These are phyloP conservation scores for Masticophis lateralis DNA, from an alignment of 2,797 vertebrate genomes.

Conservation along the genomic window DNA sequence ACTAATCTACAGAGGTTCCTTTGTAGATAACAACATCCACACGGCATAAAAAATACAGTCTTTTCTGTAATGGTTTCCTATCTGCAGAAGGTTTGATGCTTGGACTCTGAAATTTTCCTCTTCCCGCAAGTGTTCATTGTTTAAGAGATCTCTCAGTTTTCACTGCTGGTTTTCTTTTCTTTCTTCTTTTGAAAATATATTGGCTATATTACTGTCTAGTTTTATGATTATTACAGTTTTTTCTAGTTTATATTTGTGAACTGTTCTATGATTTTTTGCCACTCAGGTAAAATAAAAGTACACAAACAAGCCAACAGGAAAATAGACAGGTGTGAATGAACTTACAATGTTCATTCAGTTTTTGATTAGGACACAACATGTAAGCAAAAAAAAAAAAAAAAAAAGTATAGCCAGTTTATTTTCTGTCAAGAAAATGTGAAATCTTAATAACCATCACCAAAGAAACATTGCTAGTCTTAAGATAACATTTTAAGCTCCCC, in stretches of 20 bases:
- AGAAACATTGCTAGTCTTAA: neutral
- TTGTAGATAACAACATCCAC: neutral
- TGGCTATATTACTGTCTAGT: neutral
- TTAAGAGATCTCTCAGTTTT: neutral
- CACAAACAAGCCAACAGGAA: neutral
- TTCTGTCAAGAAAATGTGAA: neutral
- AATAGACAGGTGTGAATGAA: neutral
- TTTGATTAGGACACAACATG: neutral
- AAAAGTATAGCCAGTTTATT: neutral
- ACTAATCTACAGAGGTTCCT: neutral
- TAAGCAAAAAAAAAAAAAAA: neutral
- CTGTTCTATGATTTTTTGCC: neutral
- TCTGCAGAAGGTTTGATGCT: neutral
- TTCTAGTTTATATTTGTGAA: neutral
- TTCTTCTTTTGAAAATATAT: neutral
- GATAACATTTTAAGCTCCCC: neutral
- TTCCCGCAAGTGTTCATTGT: neutral
- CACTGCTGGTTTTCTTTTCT: neutral
- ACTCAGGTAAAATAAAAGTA: neutral
- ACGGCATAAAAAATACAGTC: neutral
- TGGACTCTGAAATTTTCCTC: neutral
- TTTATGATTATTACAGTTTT: neutral
- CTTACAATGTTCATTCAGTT: neutral
- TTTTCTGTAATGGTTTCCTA: neutral
- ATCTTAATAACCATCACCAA: neutral